These are phyloP conservation scores for Orchestes rusci DNA, from an alignment of 2,888 invertebrate genomes.

Conservation along the genomic window DNA sequence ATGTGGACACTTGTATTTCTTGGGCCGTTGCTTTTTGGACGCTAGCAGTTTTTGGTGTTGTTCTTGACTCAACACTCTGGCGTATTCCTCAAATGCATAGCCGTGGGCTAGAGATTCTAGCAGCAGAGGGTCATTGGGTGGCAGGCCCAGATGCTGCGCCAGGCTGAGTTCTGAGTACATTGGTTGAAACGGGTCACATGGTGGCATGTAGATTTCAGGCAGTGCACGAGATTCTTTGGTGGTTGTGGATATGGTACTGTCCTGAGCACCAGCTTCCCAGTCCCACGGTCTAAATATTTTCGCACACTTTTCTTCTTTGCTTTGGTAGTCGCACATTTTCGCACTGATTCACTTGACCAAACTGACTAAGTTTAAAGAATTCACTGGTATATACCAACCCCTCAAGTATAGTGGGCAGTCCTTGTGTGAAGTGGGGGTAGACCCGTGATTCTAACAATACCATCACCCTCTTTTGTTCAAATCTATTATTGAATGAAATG, in stretches of 20 bases:
- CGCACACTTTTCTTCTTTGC: constrained; percentile 27
- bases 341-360: constrained; percentile 25
- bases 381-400: constrained; percentile 30
- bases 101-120: constrained; percentile 40
- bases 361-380: constrained; percentile 37
- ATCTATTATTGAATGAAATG: constrained; percentile 39
- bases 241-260: constrained; percentile 53
- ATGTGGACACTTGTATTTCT: constrained; percentile 85
- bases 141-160: constrained; percentile 32
- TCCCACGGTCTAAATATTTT: constrained; percentile 37
- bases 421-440: constrained; percentile 39
- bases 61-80: constrained; percentile 62
- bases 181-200: constrained; percentile 26
- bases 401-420: constrained; percentile 35
- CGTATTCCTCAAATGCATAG: constrained; percentile 63
- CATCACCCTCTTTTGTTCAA: constrained; percentile 40
- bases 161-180: constrained; percentile 29
- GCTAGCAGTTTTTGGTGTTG: constrained; percentile 61
- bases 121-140: constrained; percentile 35
- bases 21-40: constrained; percentile 72
- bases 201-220: constrained; percentile 5
- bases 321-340: constrained; percentile 25
- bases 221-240: constrained; percentile 36
- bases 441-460: constrained; percentile 40
- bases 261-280: constrained; percentile 40